Base-by-base conservation (phyloP, 2,797 vertebrate species). In the Takifugu rubripes region DNA sequence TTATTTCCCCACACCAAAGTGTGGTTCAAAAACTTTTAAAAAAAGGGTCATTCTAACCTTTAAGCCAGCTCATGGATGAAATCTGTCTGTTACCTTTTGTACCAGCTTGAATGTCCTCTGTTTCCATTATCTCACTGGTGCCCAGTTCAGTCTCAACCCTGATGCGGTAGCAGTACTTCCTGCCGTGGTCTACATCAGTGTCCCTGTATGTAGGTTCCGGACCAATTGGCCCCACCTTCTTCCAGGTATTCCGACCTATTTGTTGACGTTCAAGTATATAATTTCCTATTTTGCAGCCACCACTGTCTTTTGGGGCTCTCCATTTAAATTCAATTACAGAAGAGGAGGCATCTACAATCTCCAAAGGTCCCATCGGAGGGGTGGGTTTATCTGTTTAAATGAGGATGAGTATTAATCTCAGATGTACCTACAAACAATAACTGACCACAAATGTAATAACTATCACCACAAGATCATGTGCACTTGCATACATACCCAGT, bases 141-240 rank as follows among this genome's bases (percentile, higher is more conserved):
- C 94, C 96, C 72, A 96, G 93, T 0, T 91, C 84, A 4, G 88
- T 95, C 77, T 93, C 83, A 0, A 92, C 94, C 72, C 84, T 88
- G 81, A 97, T 91, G 3, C 93, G 93, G 81, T 95, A 98, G 83
- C 90, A 87, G 70, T 97, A 98, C 77, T 88, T 93, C 56, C 33
- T 86, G 49, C 94, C 94, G 14, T 85, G 90, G 52, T 98, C 94
- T 49, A 95, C 92, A 52, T 93, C 85, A 8, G 25, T 50, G 1
- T 92, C 94, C 1, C 79, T 93, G 80, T 94, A 96, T 59, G 74
- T 88, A 52, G 87, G 74, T 50, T 83, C 88, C 1, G 82, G 61
- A 8, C 88, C 85, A 25, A 88, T 78, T 48, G 93, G 87, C 11
- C 93, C 96, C 59, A 96, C 43, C 46, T 92, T 91, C 70, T 93